phyloP scores from a whole-genome alignment of 2,888 invertebrate species.

The Megalurothrips usitatus region DNA sequence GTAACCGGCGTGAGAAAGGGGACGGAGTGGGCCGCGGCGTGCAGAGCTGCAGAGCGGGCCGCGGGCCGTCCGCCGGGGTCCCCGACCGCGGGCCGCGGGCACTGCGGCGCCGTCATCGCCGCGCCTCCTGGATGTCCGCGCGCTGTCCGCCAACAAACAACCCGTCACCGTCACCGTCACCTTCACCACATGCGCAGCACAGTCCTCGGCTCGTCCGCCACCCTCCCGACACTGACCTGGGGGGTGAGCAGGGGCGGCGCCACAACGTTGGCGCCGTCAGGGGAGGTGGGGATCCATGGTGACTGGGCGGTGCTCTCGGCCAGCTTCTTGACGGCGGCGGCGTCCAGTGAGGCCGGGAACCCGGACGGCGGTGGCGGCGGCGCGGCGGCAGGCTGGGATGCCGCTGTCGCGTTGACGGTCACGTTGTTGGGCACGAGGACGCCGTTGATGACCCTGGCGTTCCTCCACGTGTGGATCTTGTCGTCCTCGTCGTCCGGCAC shows the following conservation, averaged over 20 bases:
- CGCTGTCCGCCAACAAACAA: too few relatives aligned
- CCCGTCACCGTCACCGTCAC: too few relatives aligned
- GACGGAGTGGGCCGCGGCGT: too few relatives aligned
- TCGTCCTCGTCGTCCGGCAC: constrained; percentile 81
- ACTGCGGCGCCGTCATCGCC: too few relatives aligned
- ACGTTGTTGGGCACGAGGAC: constrained; percentile 67
- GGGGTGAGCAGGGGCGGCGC: not conserved
- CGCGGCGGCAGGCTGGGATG: not conserved
- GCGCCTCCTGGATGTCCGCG: too few relatives aligned
- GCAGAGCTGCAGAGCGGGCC: too few relatives aligned
- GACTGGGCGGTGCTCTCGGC: not conserved
- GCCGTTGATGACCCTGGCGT: constrained; percentile 82
- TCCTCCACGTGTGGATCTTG: constrained; percentile 74
- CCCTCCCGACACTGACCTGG: not conserved
- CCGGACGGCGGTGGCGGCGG: not conserved
- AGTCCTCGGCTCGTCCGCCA: too few relatives aligned
- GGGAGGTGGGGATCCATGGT: not conserved
- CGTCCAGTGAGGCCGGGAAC: constrained; percentile 9
- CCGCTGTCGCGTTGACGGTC: not conserved
- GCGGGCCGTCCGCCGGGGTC: too few relatives aligned
- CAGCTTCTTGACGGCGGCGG: not conserved
- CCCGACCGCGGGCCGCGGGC: too few relatives aligned
- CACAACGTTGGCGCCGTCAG: not conserved
- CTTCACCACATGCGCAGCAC: too few relatives aligned
- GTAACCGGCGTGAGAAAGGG: too few relatives aligned